Evolutionary conservation across 2,797 vertebrate species (phyloP).

Genomic region (Cyprinella venusta): DNA sequence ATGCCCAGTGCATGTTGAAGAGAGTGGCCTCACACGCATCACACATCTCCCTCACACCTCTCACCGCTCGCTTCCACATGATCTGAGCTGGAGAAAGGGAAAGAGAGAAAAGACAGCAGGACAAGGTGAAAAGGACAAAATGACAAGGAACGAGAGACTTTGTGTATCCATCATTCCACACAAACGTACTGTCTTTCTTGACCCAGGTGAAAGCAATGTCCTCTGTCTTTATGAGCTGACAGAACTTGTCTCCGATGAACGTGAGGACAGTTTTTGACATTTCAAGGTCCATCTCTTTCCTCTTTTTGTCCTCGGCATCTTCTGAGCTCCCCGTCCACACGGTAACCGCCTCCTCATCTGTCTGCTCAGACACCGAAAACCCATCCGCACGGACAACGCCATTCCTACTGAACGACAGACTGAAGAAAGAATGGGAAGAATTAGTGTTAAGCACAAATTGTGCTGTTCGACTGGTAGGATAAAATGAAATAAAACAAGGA

Average conservation of each 20-base stretch:
- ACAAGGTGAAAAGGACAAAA: conserved; percentile 33
- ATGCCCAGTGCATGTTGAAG: conserved; percentile 99
- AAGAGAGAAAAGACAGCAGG: conserved; percentile 58
- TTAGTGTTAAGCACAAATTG: not conserved
- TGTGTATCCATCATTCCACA: not conserved
- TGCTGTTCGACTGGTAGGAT: not conserved
- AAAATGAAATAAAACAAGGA: not conserved
- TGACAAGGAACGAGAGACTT: conserved; percentile 16
- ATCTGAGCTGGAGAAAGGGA: conserved; percentile 89
- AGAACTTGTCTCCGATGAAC: conserved; percentile 97
- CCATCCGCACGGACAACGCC: conserved; percentile 96
- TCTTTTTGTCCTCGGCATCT: conserved; percentile 66
- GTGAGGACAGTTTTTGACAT: conserved; percentile 94
- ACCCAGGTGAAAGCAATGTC: conserved; percentile 93
- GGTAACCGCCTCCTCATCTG: conserved; percentile 92
- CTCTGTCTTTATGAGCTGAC: conserved; percentile 93
- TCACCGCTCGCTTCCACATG: conserved; percentile 97
- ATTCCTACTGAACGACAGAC: conserved; percentile 97
- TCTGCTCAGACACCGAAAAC: conserved; percentile 94
- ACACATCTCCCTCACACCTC: conserved; percentile 98
- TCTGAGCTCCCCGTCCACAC: conserved; percentile 86
- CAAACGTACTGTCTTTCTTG: conserved; percentile 89
- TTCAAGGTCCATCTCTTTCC: conserved; percentile 85
- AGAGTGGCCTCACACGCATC: conserved; percentile 98
- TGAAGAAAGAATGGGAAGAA: conserved; percentile 61